Evolutionary conservation across 30 jellyfish, hydroid and myxozoan genomes (phyloP), one percentile per base, ranked within the genome.

Genomic region (Mastigias papua): DNA sequence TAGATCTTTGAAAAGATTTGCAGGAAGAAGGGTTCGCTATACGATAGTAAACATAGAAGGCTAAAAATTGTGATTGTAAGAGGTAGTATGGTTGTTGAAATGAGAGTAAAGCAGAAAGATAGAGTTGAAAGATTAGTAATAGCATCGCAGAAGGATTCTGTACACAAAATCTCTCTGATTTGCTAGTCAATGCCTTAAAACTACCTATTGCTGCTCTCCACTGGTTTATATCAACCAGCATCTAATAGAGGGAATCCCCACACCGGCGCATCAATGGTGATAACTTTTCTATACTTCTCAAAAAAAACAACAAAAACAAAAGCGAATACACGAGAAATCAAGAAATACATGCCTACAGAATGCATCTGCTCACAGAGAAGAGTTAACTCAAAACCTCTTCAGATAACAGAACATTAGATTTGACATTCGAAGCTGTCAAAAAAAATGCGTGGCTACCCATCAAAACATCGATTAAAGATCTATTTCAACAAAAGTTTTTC

Each of bases 191-290:
- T 3, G 75, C 75, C 33, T 32, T 30, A 9, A 63, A 20, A 63
- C 33, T 23, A 63, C 33, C 85, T 34, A 73, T 73, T 73, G 85
- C 54, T 74, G 86, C 86, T 74, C 20, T 70, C 85, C 85, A 73
- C 51, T 73, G 85, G 51, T 73, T 73, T 27, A 73, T 33, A 6
- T 73, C 70, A 73, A 73, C 85, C 85, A 48, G 33, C 69, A 73
- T 73, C 85, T 33, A 27, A 33, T n/a, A 26, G 68, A 22, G 37
- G 68, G 30, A 73, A 73, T 73, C 85, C 85, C 50, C 85, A 33
- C 32, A 26, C 85, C 32, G 85, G 51, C 13, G 75, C 75, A 23
- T 23, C 1, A 34, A 63, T 63, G 75, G 7, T 63, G 75, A 63
- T 42, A 42, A 42, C 13, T 4, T 42, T 42, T 42, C 54, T 15